Evolutionary conservation across 1,140 invertebrate species (phyloP), one percentile per base, ranked within the genome.

Genomic region (Probaryconus sp.): DNA sequence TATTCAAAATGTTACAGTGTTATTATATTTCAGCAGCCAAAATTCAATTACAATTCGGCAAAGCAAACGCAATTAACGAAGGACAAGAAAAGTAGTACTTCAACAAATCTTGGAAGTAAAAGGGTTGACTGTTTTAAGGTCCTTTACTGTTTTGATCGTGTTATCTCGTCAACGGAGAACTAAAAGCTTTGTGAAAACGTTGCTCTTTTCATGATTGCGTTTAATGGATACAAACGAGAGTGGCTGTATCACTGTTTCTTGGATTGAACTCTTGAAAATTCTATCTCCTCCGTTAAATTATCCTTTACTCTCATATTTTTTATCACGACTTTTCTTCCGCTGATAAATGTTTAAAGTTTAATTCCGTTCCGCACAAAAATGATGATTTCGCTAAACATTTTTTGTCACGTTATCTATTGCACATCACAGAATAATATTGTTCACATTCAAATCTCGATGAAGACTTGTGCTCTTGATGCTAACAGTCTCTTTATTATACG

Each of bases 111-210:
- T 56, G 20, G n/a, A 74, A 63, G 58, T 42, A 63, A 50, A 74
- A 67, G 71, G 71, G 71, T 69, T 74, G 64, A 56, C 40, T 40
- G 40, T 67, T 67, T 61, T 63, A 63, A 61, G 56, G 63, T 64
- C 51, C 71, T 63, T 74, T 58, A 74, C 50, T 31, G 37, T 51
- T 28, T 56, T 69, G 37, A 74, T 74, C 51, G 26, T 6, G 24
- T 74, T 74, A 74, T 74, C 30, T 56, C 5, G 20, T 58, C 51
- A 40, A 45, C 6, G 28, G 31, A 58, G 26, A 56, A 63, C 64
- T 74, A 60, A 74, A 74, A 74, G 71, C 64, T 58, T 63, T 16
- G 38, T 33, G 7, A 50, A 53, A 63, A 68, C 47, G 16, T 37
- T 28, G 30, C 38, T 63, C 31, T 50, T 68, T 67, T 63, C 37